phyloP scores from a whole-genome alignment of 2,113 vertebrate genomes.

The Cervus canadensis region DNA sequence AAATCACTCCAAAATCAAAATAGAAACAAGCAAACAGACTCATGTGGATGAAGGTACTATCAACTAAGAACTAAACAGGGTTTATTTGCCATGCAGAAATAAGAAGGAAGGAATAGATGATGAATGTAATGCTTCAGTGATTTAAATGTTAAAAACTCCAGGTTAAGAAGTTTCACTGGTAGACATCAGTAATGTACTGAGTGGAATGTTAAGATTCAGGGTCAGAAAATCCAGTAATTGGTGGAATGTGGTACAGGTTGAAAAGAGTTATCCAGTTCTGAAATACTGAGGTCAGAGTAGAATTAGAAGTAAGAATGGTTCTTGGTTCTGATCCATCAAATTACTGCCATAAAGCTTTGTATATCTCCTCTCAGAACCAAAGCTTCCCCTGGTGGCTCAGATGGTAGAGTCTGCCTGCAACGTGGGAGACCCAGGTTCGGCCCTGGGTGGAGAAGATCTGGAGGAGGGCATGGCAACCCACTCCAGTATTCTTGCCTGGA shows the following conservation, averaged over 20 bases:
- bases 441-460: not conserved
- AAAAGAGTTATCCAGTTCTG: not conserved
- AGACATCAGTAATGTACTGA: not conserved
- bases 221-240: not conserved
- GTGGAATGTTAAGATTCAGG: not conserved
- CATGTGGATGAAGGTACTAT: not conserved
- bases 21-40: not conserved
- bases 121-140: not conserved
- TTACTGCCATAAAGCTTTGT: not conserved
- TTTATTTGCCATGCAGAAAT: not conserved
- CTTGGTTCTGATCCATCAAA: not conserved
- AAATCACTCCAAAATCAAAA: not conserved
- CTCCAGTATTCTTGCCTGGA: not conserved
- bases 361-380: not conserved
- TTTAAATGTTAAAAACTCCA: not conserved
- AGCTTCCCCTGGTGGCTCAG: not conserved
- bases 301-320: not conserved
- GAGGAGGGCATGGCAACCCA: not conserved
- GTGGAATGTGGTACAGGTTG: not conserved
- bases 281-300: not conserved
- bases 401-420: not conserved
- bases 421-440: not conserved
- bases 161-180: not conserved
- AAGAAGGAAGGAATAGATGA: not conserved
- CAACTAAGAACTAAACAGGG: not conserved